A percentile compares a stretch with the other conserved stretches of the same genome.
Conservation (phyloP, 2,797 vertebrate genomes). For the Myotis daubentonii region DNA sequence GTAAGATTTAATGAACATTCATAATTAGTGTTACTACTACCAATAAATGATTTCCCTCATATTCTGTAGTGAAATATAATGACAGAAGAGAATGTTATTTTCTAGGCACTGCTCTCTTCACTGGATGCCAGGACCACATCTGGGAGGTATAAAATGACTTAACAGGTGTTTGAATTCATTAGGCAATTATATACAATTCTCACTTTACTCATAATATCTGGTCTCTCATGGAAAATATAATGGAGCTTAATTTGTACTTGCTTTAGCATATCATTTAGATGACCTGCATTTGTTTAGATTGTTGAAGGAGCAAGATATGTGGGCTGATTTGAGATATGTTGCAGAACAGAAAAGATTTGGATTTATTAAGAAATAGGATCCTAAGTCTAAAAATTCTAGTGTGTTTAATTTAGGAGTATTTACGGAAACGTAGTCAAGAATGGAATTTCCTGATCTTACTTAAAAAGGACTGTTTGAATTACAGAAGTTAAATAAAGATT, state of each 20-base stretch:
- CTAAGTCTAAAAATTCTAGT: constrained; percentile 5
- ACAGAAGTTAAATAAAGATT: background rate
- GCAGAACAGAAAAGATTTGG: constrained; percentile 1
- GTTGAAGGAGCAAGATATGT: background rate
- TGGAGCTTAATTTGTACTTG: constrained; percentile 49
- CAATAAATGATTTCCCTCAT: background rate
- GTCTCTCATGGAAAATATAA: constrained; percentile 46
- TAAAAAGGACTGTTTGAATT: constrained; percentile 23
- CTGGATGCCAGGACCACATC: constrained; percentile 17
- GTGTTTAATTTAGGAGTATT: constrained; percentile 25
- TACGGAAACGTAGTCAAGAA: background rate
- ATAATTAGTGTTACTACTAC: constrained; percentile 14
- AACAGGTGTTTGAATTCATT: constrained; percentile 69
- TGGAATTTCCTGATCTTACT: constrained; percentile 38
- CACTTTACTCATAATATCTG: constrained; percentile 34
- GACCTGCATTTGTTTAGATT: constrained; percentile 50
- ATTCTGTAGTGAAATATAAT: background rate
- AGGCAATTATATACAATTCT: constrained; percentile 52
- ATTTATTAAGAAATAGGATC: constrained; percentile 40
- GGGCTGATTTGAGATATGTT: background rate
- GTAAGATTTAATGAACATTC: constrained; percentile 46
- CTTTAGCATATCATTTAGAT: background rate
- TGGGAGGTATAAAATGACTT: constrained; percentile 45
- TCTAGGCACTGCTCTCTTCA: background rate
- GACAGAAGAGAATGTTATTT: constrained; percentile 16